These are phyloP conservation scores for Colletes gigas DNA, from an alignment of 1,140 invertebrate genomes.

Conservation along the genomic window DNA sequence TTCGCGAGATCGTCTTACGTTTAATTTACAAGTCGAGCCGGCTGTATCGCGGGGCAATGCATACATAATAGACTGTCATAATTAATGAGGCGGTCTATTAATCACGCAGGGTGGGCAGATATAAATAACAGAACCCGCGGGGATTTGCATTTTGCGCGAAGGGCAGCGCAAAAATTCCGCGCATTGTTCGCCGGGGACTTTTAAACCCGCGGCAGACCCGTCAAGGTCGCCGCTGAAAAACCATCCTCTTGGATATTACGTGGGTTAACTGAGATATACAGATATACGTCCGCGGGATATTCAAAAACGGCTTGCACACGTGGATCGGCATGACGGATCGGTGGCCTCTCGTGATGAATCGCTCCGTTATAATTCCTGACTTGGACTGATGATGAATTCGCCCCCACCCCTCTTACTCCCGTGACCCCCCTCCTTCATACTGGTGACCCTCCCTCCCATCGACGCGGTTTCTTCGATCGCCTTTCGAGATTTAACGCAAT, in stretches of 20 bases:
- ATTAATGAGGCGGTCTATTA: slow-evolving; percentile 49
- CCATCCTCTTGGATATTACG: slow-evolving; percentile 54
- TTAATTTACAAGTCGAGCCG: slow-evolving; percentile 9
- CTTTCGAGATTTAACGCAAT: slow-evolving; percentile 65
- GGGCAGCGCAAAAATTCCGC: slow-evolving; percentile 24
- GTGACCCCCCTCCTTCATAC: slow-evolving; percentile 49
- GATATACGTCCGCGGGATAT: slow-evolving; percentile 64
- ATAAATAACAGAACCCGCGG: slow-evolving; percentile 24
- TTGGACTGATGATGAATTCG: slow-evolving; percentile 78
- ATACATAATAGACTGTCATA: slow-evolving; percentile 49
- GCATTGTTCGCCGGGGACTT: slow-evolving; percentile 21
- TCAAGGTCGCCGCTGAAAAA: slow-evolving; percentile 57
- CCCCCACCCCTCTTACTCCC: slow-evolving; percentile 47
- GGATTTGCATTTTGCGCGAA: slow-evolving; percentile 36
- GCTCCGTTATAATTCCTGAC: slow-evolving; percentile 78
- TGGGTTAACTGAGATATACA: slow-evolving; percentile 64
- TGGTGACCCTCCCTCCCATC: slow-evolving; percentile 33
- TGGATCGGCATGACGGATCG: slow-evolving; percentile 78
- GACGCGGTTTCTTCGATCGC: slow-evolving; percentile 14
- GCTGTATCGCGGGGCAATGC: slow-evolving; percentile 27
- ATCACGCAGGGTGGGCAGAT: slow-evolving; percentile 25
- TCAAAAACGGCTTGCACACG: slow-evolving; percentile 67
- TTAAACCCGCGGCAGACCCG: slow-evolving; percentile 22
- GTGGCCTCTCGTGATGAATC: slow-evolving; percentile 77
- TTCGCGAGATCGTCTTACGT: neutral